phyloP scores from a whole-genome alignment of 2,113 vertebrate genomes.

The Prolemur simus region DNA sequence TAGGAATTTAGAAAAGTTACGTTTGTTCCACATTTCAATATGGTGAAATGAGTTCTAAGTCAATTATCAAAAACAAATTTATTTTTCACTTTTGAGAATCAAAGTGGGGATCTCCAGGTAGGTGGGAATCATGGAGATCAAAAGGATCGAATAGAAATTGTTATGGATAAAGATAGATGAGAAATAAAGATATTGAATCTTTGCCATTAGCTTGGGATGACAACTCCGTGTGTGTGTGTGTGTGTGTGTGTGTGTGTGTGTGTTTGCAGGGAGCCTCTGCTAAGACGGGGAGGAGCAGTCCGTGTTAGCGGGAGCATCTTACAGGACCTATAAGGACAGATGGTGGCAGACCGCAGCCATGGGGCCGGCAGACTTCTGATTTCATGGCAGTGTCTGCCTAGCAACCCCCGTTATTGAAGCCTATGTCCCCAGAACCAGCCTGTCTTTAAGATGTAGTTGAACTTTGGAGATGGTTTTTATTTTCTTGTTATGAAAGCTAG shows the following conservation, averaged over 20 bases:
- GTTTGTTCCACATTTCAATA: not conserved
- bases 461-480: conserved; percentile 14
- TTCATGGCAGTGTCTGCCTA: not conserved
- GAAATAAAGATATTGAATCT: conserved; percentile 5
- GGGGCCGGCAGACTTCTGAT: not conserved
- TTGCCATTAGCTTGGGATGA: not conserved
- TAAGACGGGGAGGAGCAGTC: not conserved
- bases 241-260: not conserved
- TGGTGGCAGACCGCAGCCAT: not conserved
- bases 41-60: not conserved
- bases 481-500: not conserved
- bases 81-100: conserved; percentile 12
- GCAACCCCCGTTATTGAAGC: not conserved
- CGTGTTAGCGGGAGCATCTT: not conserved
- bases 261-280: not conserved
- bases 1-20: not conserved
- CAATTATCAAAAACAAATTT: not conserved
- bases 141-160: not conserved
- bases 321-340: not conserved
- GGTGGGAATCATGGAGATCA: not conserved
- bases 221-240: not conserved
- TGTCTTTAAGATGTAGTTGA: not conserved
- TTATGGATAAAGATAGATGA: not conserved
- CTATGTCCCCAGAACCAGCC: not conserved
- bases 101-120: not conserved